Evolutionary conservation across 30 jellyfish, hydroid and myxozoan species (phyloP).

Genomic region (Chrysaora quinquecirrha): DNA sequence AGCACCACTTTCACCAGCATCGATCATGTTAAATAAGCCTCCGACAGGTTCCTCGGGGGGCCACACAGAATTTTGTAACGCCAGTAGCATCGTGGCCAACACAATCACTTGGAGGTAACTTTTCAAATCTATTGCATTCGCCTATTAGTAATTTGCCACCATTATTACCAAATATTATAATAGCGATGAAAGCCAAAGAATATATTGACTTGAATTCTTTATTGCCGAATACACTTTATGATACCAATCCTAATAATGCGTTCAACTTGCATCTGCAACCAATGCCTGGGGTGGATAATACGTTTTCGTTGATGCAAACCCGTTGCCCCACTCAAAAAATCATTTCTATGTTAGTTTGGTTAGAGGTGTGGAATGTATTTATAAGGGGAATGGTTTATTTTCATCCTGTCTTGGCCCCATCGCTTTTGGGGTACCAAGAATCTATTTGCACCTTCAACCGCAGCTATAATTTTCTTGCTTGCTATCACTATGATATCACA

Average conservation of each 20-base stretch:
- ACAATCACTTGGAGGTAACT: conserved; percentile 4
- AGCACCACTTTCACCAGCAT: background rate
- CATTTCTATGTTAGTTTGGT: background rate
- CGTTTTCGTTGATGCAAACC: too few species aligned
- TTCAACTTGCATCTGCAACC: background rate
- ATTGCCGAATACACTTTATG: background rate
- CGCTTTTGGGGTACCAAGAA: background rate
- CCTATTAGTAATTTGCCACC: background rate
- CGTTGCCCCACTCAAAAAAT: background rate
- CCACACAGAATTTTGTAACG: background rate
- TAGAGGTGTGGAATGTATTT: too few species aligned
- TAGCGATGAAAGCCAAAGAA: conserved; percentile 8
- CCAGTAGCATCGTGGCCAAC: background rate
- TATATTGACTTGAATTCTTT: background rate
- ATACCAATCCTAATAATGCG: background rate
- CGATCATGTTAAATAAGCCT: background rate
- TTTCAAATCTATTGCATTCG: background rate
- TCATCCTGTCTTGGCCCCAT: background rate
- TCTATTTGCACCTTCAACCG: background rate
- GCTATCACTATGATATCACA: background rate
- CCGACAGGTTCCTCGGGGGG: background rate
- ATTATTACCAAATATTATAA: background rate
- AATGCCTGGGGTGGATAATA: background rate
- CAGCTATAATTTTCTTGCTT: background rate
- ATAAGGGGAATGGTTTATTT: too few species aligned